Percentiles rank a stretch among this genome's conserved stretches.
Conservation (phyloP, 2,888 invertebrate species). For the Mystacides longicornis region DNA sequence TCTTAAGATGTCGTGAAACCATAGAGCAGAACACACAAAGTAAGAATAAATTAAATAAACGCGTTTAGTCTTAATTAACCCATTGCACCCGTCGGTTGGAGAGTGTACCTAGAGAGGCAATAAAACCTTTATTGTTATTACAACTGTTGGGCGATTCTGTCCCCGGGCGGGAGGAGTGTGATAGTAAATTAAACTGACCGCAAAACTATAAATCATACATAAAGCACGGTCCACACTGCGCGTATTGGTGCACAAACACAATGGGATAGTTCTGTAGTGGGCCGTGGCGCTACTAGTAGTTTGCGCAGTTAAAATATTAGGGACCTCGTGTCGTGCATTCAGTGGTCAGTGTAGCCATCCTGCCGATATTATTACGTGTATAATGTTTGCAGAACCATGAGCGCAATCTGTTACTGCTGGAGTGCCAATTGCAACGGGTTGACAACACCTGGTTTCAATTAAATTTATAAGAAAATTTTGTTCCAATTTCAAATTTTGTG, state of each 20-base stretch:
- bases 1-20: too few relatives aligned
- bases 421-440: too few relatives aligned
- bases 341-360: too few relatives aligned
- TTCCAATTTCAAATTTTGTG: neutral
- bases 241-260: neutral
- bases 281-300: too few relatives aligned
- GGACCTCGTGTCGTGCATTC: too few relatives aligned
- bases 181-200: conserved; percentile 12
- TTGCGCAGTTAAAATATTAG: neutral
- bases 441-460: too few relatives aligned
- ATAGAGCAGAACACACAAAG: neutral
- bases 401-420: conserved; percentile 22
- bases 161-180: neutral
- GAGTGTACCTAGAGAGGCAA: too few relatives aligned
- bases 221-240: conserved; percentile 8
- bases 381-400: conserved; percentile 11
- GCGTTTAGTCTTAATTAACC: neutral
- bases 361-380: too few relatives aligned
- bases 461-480: neutral
- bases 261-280: neutral
- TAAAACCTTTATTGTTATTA: too few relatives aligned
- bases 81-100: too few relatives aligned
- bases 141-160: too few relatives aligned
- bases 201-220: conserved; percentile 17
- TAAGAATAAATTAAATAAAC: neutral